Evolutionary conservation across 2,113 vertebrate species (phyloP), one percentile per base, ranked within the genome.

Genomic region (Haplochromis vanheusdeni): DNA sequence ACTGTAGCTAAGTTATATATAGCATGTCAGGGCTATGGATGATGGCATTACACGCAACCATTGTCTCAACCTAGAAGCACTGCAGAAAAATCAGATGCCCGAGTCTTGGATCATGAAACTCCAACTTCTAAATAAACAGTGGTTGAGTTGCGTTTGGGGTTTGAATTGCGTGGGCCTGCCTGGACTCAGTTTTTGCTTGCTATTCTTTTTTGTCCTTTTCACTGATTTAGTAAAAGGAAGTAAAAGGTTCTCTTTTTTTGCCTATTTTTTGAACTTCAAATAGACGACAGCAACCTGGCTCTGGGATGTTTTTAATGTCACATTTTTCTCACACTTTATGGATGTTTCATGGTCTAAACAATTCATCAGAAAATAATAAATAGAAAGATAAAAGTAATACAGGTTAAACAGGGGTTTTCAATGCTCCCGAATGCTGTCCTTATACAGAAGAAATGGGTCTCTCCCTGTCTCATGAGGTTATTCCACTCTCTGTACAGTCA

Each of bases 371-470:
- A 68, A 31, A 19, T 75, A 75, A 47, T 49, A 17, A 19, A 17
- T 45, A 5, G 23, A 75, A 7, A 1, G 9, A 19, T 51, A n/a
- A 77, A 49, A n/a, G 16, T 21, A 31, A 9, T 16, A 8, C 31
- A 51, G 35, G 9, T 73, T 51, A 60, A 33, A 21, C 6, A 5
- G 47, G 70, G 14, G 37, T 47, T 79, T 86, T 40, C 14, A 9
- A 2, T 6, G 1, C 37, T 54, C 12, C 19, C 1, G 5, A 0
- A 49, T 1, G 26, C 70, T 3, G 3, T 31, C 60, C 8, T 58
- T 49, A 47, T 13, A 83, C 2, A 73, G 45, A 91, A 45, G 52
- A 83, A 87, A 86, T 11, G 26, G n/a, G 23, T 23, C 19, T 81
- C 68, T 73, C 37, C 26, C 12, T 70, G 55, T 33, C 54, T 82